phyloP scores from a whole-genome alignment of 2,888 invertebrate species.

The Drosophila subquinaria region DNA sequence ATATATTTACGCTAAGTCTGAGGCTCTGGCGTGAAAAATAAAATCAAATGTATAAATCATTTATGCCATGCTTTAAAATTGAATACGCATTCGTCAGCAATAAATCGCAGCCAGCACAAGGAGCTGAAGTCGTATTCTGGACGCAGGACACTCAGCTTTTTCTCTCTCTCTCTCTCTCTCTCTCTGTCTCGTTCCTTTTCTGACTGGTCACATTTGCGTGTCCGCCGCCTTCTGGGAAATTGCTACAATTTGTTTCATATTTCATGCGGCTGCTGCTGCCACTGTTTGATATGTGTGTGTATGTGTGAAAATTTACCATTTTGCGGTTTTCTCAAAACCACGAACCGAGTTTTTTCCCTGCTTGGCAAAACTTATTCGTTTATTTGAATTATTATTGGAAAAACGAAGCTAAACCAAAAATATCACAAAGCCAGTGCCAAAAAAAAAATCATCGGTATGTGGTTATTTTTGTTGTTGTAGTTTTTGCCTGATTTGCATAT shows the following conservation, averaged over 20 bases:
- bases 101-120: slow-evolving; percentile 60
- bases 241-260: slow-evolving; percentile 80
- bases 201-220: slow-evolving; percentile 73
- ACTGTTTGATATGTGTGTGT: slow-evolving; percentile 9
- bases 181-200: not conserved
- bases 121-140: slow-evolving; percentile 41
- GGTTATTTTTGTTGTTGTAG: slow-evolving; percentile 22
- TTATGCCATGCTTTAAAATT: slow-evolving; percentile 73
- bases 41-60: slow-evolving; percentile 82
- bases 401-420: slow-evolving; percentile 37
- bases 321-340: slow-evolving; percentile 38
- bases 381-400: slow-evolving; percentile 73
- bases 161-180: slow-evolving; percentile 2
- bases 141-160: slow-evolving; percentile 19
- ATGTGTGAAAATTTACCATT: slow-evolving; percentile 40
- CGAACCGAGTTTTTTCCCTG: slow-evolving; percentile 30
- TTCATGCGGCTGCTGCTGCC: slow-evolving; percentile 59
- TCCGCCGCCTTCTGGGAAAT: slow-evolving; percentile 68
- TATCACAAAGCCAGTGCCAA: slow-evolving; percentile 44
- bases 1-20: slow-evolving; percentile 41
- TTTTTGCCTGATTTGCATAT: slow-evolving; percentile 70
- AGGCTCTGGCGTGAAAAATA: slow-evolving; percentile 58
- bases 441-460: slow-evolving; percentile 5
- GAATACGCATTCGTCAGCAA: slow-evolving; percentile 82
- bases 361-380: slow-evolving; percentile 43